Percentiles rank a stretch among this genome's conserved stretches.
These are phyloP conservation scores for Odontamblyopus lacepedii DNA, from an alignment of 2,797 vertebrate species.

Conservation along the genomic window DNA sequence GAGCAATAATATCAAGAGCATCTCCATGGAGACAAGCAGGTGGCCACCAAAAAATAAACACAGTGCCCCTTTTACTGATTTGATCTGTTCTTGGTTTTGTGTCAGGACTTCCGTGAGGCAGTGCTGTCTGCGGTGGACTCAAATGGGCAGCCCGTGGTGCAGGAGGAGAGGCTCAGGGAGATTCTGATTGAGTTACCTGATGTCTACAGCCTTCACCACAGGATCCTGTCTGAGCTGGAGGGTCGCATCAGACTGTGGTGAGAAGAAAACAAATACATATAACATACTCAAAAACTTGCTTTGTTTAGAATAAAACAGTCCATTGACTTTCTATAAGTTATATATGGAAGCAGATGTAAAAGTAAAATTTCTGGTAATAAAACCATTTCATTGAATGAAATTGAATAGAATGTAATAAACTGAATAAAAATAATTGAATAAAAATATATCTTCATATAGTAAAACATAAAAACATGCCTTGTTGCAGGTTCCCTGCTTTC, in stretches of 20 bases:
- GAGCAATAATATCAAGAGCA: no score
- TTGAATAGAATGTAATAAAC: no score
- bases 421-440: no score
- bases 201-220: conserved; percentile 85
- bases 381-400: no score
- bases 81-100: not conserved
- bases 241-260: conserved; percentile 86
- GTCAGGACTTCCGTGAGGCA: conserved; percentile 84
- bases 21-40: not conserved
- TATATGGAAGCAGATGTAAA: no score
- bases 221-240: conserved; percentile 86
- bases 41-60: not conserved
- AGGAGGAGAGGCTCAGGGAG: conserved; percentile 81
- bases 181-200: conserved; percentile 88
- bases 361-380: no score
- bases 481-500: not conserved
- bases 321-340: no score
- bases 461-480: not conserved
- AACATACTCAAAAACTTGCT: no score
- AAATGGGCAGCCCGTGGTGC: conserved; percentile 72
- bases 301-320: no score
- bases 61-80: not conserved
- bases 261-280: conserved; percentile 16
- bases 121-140: conserved; percentile 75
- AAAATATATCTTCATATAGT: no score